Evolutionary conservation across 23 tunicate genomes (phyloP), one percentile per base, ranked within the genome.

Genomic region (Trididemnum miniatum): DNA sequence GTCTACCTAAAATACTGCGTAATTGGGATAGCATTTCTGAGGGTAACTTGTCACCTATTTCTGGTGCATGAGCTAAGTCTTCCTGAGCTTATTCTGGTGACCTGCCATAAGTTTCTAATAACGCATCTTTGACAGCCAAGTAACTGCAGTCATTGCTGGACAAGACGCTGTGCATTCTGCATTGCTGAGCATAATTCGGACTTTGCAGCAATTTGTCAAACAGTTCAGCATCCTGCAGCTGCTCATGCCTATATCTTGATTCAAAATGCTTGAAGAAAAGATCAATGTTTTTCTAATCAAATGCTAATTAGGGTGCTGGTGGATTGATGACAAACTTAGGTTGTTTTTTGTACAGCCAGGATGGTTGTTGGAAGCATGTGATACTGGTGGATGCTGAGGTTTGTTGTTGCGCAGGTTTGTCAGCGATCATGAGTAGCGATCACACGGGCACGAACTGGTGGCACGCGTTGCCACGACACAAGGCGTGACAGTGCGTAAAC

Each of bases 131-230:
- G 5, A 62, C 5, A 3, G 23, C 26, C 15, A 62, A 62, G n/a
- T 62, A 62, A 62, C n/a, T n/a, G 26, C 67, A 18, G 26, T n/a
- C n/a, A 4, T n/a, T 26, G 25, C n/a, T 5, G 26, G 67, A 22
- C 26, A 62, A 12, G 23, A n/a, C 5, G 3, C 67, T 18, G n/a
- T 62, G 4, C 67, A 62, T 24, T n/a, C 67, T 5, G 26, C 67
- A 62, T 26, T 62, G 67, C n/a, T 62, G 67, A n/a, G 15, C 23
- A 62, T 62, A 62, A n/a, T 62, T 62, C 5, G n/a, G 26, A 24
- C 67, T 12, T n/a, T 62, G 67, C 26, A 62, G 67, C 67, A 62
- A 62, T 62, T 62, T 18, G 26, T 62, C 67, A n/a, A 62, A 62
- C 67, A 62, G 29, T 26, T 62, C 67, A 4, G 67, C 26, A n/a